Conservation (phyloP, 2,797 vertebrate genomes). For the Enteromius radiatus region DNA sequence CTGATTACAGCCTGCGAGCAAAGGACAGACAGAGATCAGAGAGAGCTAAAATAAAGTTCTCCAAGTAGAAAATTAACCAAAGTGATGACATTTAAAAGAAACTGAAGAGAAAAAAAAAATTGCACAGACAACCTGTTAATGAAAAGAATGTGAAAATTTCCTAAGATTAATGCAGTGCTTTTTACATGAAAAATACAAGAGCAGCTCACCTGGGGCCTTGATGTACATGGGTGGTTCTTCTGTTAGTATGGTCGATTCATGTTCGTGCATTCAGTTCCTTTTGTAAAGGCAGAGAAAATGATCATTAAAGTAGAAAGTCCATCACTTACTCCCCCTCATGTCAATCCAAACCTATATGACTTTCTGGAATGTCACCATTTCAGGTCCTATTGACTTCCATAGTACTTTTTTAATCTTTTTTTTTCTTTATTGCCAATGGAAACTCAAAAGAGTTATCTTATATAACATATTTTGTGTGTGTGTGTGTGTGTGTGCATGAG, state of each 20-base stretch:
- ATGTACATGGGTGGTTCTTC: neutral
- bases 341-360: neutral
- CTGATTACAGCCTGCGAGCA: conserved; percentile 41
- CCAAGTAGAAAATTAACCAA: conserved; percentile 32
- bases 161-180: conserved; percentile 7
- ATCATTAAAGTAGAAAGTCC: neutral
- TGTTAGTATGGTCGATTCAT: neutral
- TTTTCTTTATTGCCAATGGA: neutral
- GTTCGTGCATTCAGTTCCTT: neutral
- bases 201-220: neutral
- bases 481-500: neutral
- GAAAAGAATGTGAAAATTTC: conserved; percentile 12
- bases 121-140: conserved; percentile 45
- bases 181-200: neutral
- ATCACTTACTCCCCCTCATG: neutral
- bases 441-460: neutral
- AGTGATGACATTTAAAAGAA: conserved; percentile 41
- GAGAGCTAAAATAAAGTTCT: conserved; percentile 26
- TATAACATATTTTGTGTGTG: neutral
- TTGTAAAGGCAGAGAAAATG: neutral
- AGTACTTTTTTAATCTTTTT: neutral
- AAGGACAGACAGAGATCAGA: conserved; percentile 15
- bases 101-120: neutral
- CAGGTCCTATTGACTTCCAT: neutral
- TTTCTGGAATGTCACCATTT: neutral